Evolutionary conservation across 2,797 vertebrate species (phyloP), one percentile per base, ranked within the genome.

Genomic region (Anguilla anguilla): DNA sequence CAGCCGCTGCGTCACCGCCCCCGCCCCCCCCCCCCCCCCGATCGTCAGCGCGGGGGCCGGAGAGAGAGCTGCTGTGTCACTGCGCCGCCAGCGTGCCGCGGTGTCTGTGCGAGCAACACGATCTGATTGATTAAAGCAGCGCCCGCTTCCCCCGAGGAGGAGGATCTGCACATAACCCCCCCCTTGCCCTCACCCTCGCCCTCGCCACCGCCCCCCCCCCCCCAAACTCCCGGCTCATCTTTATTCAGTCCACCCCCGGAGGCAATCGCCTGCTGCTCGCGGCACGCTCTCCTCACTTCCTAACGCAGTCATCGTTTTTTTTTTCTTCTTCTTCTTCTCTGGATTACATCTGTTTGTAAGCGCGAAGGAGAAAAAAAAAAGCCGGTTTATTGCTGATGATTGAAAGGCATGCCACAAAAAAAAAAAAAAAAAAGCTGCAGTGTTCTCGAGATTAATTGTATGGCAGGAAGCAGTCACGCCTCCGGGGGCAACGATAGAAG

Each of bases 81-180:
- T 88, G 85, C 89, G 43, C 77, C 6, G 67, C 86, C 57, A 86
- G 77, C 88, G 85, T 25, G 86, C 86, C 88, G 43, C 39, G 5
- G 82, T 22, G 69, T 83, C 35, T 64, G 86, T 87, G 90, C 88
- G 1, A 77, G 84, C 88, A 87, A 88, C 87, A 86, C 61, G 86
- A 67, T 25, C 82, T 90, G 88, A 92, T 92, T 90, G 87, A 91
- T 91, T 90, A 88, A 83, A 82, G 83, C 28, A 87, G 84, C 85
- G 84, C 89, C 90, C 89, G 88, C 87, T 88, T 88, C 87, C 91
- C 89, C 1, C 17, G 61, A 67, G 81, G 77, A 86, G 25, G 83
- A 25, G 59, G 49, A 89, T 89, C 88, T 89, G 89, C 91, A 89
- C 90, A 92, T 91, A 91, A 90, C 28, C 72, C 1, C 22, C 17